Base-by-base conservation (phyloP, 2,888 invertebrate genomes). In the Keiferia lycopersicella region DNA sequence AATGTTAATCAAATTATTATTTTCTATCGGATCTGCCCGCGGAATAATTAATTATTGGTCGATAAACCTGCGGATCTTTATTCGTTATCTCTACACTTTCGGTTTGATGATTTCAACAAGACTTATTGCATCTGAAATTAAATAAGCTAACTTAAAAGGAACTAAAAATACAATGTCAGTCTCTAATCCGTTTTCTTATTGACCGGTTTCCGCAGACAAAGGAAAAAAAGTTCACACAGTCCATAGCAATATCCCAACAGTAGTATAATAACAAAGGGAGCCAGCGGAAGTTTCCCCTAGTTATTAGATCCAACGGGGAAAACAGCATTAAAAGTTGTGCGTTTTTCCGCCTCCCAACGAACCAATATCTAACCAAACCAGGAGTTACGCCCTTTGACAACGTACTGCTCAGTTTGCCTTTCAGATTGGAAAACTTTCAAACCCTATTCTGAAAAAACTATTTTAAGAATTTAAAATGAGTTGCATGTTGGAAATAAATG, bases 351-450 rank as follows among this genome's bases (percentile, higher is more conserved):
- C 78, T 78, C 84, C 78, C 67, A 76, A 71, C 68, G 69, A 77
- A 76, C 79, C 81, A 82, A 84, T 83, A 83, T 80, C 80, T 77
- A 80, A 81, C 81, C 82, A 83, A 84, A 84, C 79, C 80, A 77
- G 83, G 85, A 87, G 86, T 88, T 86, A 87, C 87, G 82, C 79
- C 78, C 79, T 81, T 83, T 83, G 80, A 84, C 84, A 81, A 82
- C 80, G 80, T 77, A 76, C 81, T 78, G 74, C 77, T 77, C 80
- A 78, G 77, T 80, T 81, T 81, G 12, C 41, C 41, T 41, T 39
- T 12, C 14, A 14, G 71, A 75, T 75, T 82, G 79, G 77, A 80
- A 74, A 76, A 81, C 81, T 71, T 84, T 83, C 70, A 65, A 68
- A 66, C 68, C 70, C 73, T 67, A 26, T 26, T 26, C 26, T 26